These are phyloP conservation scores for Solenodon paradoxus DNA, from an alignment of 2,113 vertebrate species.

Conservation along the genomic window DNA sequence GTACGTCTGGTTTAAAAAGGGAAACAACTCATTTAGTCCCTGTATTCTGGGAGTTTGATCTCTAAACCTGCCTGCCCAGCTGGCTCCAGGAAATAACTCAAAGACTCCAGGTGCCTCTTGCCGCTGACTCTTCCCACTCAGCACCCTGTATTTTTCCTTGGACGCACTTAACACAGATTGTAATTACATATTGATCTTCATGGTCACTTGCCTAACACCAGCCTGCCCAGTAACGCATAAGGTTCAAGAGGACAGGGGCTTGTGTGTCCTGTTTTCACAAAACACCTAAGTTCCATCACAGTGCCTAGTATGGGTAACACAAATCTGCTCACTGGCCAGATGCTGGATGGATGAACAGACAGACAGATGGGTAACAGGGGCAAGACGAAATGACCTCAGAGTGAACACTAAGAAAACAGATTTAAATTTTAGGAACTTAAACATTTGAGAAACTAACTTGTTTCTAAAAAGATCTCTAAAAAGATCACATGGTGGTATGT, in stretches of 20 bases:
- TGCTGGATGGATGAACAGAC: background rate
- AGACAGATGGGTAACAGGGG: background rate
- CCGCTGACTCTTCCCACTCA: background rate
- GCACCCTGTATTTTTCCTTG: background rate
- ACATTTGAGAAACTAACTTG: background rate
- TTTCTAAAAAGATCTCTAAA: constrained; percentile 43
- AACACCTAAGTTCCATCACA: background rate
- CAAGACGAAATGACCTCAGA: background rate
- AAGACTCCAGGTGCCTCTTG: background rate
- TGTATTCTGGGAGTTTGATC: too few species aligned
- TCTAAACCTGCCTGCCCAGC: background rate
- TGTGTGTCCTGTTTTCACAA: background rate
- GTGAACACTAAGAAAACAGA: background rate
- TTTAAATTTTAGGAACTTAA: background rate
- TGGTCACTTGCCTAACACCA: background rate
- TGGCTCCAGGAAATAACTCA: background rate
- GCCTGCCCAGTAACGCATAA: background rate
- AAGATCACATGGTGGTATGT: background rate
- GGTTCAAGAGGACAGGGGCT: background rate
- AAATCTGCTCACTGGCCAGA: background rate
- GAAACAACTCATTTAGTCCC: too few species aligned
- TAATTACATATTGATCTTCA: background rate
- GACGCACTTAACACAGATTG: background rate
- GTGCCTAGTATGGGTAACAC: background rate
- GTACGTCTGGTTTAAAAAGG: background rate